These are phyloP conservation scores for Erebia ligea DNA, from an alignment of 2,888 invertebrate genomes.

Conservation along the genomic window DNA sequence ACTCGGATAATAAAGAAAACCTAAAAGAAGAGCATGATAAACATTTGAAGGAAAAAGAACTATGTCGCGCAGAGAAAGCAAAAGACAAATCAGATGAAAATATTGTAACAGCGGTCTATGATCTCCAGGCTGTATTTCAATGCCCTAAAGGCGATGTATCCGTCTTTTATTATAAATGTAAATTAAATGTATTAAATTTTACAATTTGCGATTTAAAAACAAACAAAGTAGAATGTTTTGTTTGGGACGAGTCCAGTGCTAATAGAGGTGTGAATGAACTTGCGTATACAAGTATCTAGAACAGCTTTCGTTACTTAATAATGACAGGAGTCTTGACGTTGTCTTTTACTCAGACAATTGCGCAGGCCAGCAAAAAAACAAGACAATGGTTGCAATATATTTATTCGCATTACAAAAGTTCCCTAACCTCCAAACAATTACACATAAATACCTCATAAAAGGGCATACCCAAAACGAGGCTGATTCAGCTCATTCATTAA, in stretches of 20 bases:
- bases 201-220: slow-evolving; percentile 43
- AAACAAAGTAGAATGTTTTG: slow-evolving; percentile 45
- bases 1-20: slow-evolving; percentile 42
- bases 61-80: slow-evolving; percentile 43
- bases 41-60: slow-evolving; percentile 42
- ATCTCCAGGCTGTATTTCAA: slow-evolving; percentile 33
- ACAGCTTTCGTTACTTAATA: background rate
- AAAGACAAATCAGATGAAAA: slow-evolving; percentile 42
- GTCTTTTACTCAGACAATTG: slow-evolving; percentile 53
- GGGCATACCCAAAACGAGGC: slow-evolving; percentile 46
- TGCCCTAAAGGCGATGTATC: slow-evolving; percentile 15
- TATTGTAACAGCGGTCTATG: slow-evolving; percentile 35
- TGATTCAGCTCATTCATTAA: slow-evolving; percentile 41
- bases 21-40: slow-evolving; percentile 41
- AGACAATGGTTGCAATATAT: slow-evolving; percentile 43
- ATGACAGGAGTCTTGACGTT: slow-evolving; percentile 36
- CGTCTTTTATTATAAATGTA: slow-evolving; percentile 30
- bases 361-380: slow-evolving; percentile 49
- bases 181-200: slow-evolving; percentile 35
- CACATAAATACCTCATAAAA: slow-evolving; percentile 45
- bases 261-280: slow-evolving; percentile 1
- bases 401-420: slow-evolving; percentile 35
- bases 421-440: slow-evolving; percentile 39
- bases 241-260: slow-evolving; percentile 53
- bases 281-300: slow-evolving; percentile 1